Percentiles rank a stretch among this genome's conserved stretches.
These are phyloP conservation scores for Bugulina stolonifera DNA, from an alignment of 2,888 invertebrate species.

Conservation along the genomic window DNA sequence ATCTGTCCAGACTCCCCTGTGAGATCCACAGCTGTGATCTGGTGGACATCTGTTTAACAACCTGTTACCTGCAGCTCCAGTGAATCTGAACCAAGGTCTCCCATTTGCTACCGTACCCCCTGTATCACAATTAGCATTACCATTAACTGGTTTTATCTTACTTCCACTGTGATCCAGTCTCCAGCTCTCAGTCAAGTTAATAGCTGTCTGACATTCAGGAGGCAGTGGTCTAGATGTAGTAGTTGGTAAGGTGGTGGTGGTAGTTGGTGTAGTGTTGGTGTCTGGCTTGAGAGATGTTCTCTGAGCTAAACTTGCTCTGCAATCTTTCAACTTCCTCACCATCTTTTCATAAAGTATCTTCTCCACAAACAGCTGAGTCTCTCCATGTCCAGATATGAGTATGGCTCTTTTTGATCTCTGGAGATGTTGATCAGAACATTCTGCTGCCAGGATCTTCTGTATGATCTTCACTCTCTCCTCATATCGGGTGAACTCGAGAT, in stretches of 20 bases:
- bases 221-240: neutral
- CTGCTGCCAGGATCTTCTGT: neutral
- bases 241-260: neutral
- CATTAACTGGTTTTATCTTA: neutral
- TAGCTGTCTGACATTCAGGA: neutral
- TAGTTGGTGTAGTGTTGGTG: neutral
- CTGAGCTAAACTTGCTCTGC: neutral
- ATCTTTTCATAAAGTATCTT: neutral
- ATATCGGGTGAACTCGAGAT: no score
- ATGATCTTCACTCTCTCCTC: neutral
- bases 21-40: neutral
- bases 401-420: neutral
- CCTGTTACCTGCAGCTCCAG: neutral
- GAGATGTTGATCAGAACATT: neutral
- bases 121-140: neutral
- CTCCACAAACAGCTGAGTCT: neutral
- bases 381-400: neutral
- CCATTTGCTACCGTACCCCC: neutral
- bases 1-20: neutral
- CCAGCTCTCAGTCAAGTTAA: neutral
- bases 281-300: neutral
- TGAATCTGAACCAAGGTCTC: neutral
- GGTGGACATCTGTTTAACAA: neutral
- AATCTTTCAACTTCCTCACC: neutral
- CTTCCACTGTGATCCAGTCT: neutral